Conservation (phyloP, 2,113 vertebrate genomes). For the Mobula birostris region DNA sequence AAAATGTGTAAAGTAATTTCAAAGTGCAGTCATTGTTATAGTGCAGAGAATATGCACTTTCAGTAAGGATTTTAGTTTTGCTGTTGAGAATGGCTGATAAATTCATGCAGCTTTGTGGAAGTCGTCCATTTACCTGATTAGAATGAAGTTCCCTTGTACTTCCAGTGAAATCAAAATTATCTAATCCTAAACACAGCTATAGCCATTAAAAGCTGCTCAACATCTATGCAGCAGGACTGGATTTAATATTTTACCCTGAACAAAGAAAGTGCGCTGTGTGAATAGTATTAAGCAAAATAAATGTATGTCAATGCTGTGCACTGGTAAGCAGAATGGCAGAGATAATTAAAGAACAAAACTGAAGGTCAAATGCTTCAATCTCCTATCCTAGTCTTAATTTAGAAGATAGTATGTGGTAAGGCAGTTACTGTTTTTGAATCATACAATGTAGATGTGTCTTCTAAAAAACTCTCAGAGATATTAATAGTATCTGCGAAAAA, state of each 20-base stretch:
- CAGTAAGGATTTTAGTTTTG: neutral
- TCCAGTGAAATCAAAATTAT: slow-evolving; percentile 3
- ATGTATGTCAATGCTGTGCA: neutral
- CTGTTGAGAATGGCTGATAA: neutral
- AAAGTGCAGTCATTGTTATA: neutral
- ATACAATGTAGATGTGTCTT: neutral
- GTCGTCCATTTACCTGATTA: neutral
- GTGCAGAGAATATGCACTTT: neutral
- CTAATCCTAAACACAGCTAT: neutral
- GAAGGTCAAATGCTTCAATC: slow-evolving; percentile 9
- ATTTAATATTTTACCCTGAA: neutral
- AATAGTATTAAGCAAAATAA: neutral
- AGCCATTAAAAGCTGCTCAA: neutral
- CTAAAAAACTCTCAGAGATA: neutral
- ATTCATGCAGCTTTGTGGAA: neutral
- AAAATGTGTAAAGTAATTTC: neutral
- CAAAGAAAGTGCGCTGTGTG: neutral
- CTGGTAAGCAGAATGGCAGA: neutral
- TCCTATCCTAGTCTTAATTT: neutral
- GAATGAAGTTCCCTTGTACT: neutral
- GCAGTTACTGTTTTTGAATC: neutral
- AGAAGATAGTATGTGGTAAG: neutral
- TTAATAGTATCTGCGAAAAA: neutral
- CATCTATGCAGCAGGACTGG: neutral
- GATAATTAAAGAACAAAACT: slow-evolving; percentile 1